phyloP scores from a whole-genome alignment of 2,888 invertebrate genomes.

The Autographa gamma region DNA sequence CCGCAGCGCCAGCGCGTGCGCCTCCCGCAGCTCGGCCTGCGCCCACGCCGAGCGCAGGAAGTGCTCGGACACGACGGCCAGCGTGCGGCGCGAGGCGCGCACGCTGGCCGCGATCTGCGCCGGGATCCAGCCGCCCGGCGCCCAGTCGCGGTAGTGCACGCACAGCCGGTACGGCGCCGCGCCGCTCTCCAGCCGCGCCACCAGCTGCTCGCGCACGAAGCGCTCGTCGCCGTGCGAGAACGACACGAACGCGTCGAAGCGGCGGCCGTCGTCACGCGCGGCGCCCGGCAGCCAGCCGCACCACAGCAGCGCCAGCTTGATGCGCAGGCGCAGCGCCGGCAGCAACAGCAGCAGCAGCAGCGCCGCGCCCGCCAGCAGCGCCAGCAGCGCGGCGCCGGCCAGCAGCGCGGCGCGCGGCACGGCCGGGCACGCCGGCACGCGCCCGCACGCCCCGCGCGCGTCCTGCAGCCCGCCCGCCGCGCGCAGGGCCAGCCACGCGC shows the following conservation, averaged over 20 bases:
- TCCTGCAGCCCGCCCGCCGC: too few species aligned
- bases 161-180: slow-evolving; percentile 69
- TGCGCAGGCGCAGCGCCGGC: slow-evolving; percentile 40
- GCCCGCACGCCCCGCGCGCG: too few species aligned
- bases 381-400: slow-evolving; percentile 39
- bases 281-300: slow-evolving; percentile 46
- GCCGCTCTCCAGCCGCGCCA: slow-evolving; percentile 90
- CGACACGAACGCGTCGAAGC: slow-evolving; percentile 94
- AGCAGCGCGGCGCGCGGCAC: slow-evolving; percentile 7
- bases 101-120: slow-evolving; percentile 56
- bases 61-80: slow-evolving; percentile 53
- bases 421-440: not conserved
- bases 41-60: slow-evolving; percentile 87
- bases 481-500: too few species aligned
- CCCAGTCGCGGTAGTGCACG: slow-evolving; percentile 59
- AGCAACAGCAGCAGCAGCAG: slow-evolving; percentile 31
- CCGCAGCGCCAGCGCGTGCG: slow-evolving; percentile 71
- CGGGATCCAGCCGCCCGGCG: slow-evolving; percentile 58
- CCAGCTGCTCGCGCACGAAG: slow-evolving; percentile 90
- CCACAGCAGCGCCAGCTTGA: slow-evolving; percentile 52
- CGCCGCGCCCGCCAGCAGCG: slow-evolving; percentile 38
- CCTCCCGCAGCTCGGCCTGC: slow-evolving; percentile 91
- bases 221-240: slow-evolving; percentile 94
- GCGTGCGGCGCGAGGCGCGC: slow-evolving; percentile 51
- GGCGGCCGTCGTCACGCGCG: slow-evolving; percentile 57